A percentile compares a stretch with the other conserved stretches of the same genome.
These are phyloP conservation scores for Lepus europaeus DNA, from an alignment of 2,113 vertebrate species.

Conservation along the genomic window DNA sequence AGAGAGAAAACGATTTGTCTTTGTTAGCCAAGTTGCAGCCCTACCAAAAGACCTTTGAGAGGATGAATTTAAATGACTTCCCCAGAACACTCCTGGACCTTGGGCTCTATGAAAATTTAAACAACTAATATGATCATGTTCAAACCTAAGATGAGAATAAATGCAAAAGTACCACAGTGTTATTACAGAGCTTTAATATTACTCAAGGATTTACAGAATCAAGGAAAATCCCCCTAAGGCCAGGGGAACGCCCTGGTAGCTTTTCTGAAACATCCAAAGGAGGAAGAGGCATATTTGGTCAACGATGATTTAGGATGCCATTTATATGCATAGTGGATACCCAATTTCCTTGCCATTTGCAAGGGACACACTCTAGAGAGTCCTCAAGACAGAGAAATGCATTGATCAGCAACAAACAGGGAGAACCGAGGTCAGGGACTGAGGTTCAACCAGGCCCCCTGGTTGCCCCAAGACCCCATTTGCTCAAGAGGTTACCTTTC, in stretches of 20 bases:
- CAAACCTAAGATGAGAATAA: conserved; percentile 53
- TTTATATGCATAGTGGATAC: conserved; percentile 43
- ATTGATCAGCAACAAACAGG: background rate
- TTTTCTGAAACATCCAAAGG: background rate
- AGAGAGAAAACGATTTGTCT: conserved; percentile 68
- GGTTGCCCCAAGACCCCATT: background rate
- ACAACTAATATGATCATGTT: conserved; percentile 75
- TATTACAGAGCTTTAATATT: background rate
- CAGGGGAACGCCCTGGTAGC: background rate
- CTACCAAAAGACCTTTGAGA: conserved; percentile 42
- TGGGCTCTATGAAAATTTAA: conserved; percentile 76
- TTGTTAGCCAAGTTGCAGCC: conserved; percentile 68
- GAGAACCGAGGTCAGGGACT: background rate
- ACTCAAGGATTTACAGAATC: conserved; percentile 49
- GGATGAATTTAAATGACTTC: conserved; percentile 70
- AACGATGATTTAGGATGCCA: conserved; percentile 43
- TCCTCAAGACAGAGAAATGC: background rate
- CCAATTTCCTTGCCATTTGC: background rate
- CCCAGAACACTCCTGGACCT: conserved; percentile 64
- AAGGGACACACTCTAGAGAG: background rate
- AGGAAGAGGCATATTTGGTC: background rate
- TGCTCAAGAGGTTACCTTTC: background rate
- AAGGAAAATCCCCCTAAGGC: conserved; percentile 36
- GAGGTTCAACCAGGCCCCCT: no score
- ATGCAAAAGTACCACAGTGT: conserved; percentile 5